Conservation (phyloP, 2,888 invertebrate species). For the Prenolepis imparis region DNA sequence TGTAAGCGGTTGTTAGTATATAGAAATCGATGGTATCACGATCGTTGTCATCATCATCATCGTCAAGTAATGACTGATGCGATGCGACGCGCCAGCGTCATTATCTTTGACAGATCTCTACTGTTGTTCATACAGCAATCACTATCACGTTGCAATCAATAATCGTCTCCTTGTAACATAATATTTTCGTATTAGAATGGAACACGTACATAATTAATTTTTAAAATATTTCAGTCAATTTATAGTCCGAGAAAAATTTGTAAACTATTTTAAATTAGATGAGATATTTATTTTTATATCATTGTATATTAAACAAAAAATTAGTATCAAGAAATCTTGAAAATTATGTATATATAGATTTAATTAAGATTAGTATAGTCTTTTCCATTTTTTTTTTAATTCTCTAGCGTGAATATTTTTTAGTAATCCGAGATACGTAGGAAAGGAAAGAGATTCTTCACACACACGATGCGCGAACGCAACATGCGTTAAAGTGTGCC, state of each 20-base stretch:
- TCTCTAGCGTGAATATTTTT: not conserved
- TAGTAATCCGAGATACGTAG: not conserved
- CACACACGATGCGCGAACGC: not conserved
- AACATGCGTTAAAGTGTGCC: not conserved
- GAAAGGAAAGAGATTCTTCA: not conserved
- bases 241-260: not conserved
- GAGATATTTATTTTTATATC: not conserved
- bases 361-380: not conserved
- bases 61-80: not conserved
- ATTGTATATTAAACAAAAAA: not conserved
- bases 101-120: conserved; percentile 15
- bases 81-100: not conserved
- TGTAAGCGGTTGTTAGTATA: conserved; percentile 67
- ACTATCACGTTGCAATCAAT: not conserved
- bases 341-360: not conserved
- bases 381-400: not conserved
- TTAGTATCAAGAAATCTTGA: not conserved
- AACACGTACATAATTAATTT: not conserved
- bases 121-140: conserved; percentile 1
- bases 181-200: not conserved
- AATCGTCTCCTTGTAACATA: not conserved
- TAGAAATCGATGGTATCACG: conserved; percentile 46
- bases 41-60: not conserved
- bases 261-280: not conserved
- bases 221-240: not conserved